phyloP scores from a whole-genome alignment of 2,113 vertebrate genomes.

The Oenanthe oenanthe region DNA sequence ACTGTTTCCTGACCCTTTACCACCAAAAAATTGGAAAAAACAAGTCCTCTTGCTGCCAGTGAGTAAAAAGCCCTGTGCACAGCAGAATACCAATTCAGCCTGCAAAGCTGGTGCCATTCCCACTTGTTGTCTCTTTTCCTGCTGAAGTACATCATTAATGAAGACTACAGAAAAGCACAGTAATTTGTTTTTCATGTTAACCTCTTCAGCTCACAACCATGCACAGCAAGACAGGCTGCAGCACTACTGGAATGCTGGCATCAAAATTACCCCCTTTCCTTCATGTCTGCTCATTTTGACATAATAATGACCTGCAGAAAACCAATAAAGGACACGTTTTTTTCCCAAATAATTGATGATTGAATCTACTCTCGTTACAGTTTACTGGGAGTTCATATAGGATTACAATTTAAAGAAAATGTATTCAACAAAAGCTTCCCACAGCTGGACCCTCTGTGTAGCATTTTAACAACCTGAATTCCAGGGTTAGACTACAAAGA shows the following conservation, averaged over 20 bases:
- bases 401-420: background rate
- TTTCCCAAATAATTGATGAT: background rate
- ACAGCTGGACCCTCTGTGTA: background rate
- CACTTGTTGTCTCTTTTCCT: slow-evolving; percentile 4
- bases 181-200: slow-evolving; percentile 42
- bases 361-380: background rate
- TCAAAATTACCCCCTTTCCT: background rate
- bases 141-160: slow-evolving; percentile 41
- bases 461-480: background rate
- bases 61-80: slow-evolving; percentile 19
- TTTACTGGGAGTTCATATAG: background rate
- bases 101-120: slow-evolving; percentile 18
- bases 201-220: slow-evolving; percentile 8
- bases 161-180: slow-evolving; percentile 15
- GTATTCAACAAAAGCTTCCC: background rate
- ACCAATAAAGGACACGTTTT: background rate
- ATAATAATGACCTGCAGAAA: background rate
- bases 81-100: slow-evolving; percentile 25
- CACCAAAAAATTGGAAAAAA: slow-evolving; percentile 51
- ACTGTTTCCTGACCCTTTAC: slow-evolving; percentile 37
- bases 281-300: background rate
- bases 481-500: background rate
- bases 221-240: background rate
- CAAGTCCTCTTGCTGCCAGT: slow-evolving; percentile 36
- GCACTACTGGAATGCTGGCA: background rate